Evolutionary conservation across 2,888 invertebrate genomes (phyloP), one percentile per base, ranked within the genome.

Genomic region (Erynnis tages): DNA sequence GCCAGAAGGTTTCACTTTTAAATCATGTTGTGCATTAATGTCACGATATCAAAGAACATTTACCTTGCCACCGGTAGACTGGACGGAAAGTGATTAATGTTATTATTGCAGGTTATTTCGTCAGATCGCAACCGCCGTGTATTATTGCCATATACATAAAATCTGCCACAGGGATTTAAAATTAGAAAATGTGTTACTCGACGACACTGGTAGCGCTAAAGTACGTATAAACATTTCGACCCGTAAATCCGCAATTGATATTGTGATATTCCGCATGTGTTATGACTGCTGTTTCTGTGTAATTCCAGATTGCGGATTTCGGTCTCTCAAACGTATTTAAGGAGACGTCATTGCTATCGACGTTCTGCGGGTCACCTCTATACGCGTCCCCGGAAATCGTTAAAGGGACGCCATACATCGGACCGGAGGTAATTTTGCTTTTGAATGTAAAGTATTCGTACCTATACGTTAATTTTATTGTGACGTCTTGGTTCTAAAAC

Each of bases 331-430:
- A 99, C 83, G 98, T 98, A 57, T 99, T 96, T 85, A 96, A 96
- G 82, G 95, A 96, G 69, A 94, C 94, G 59, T 92, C 96, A 56
- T 84, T 97, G 54, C 82, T 98, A 62, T 94, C 94, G 58, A 98
- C 98, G 17, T 98, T 97, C 82, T 98, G 98, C 81, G 98, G 98
- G 13, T 98, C 98, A 61, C 98, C 98, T 1, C 86, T 98, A 8
- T 98, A 98, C 75, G 98, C 98, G 14, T 98, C 98, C 19, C 98
- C 98, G 0, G 98, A 98, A 91, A 98, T 98, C 66, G 98, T 98
- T 29, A 97, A 97, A 88, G 98, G 98, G 57, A 96, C 96, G 5
- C 98, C 98, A 0, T 98, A 98, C 78, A 95, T 95, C 72, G 99
- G 99, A 4, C 99, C 99, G 2, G 99, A 99, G 92, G 98, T 94